phyloP scores from a whole-genome alignment of 1,140 invertebrate species.

The Drosophila murphyi region DNA sequence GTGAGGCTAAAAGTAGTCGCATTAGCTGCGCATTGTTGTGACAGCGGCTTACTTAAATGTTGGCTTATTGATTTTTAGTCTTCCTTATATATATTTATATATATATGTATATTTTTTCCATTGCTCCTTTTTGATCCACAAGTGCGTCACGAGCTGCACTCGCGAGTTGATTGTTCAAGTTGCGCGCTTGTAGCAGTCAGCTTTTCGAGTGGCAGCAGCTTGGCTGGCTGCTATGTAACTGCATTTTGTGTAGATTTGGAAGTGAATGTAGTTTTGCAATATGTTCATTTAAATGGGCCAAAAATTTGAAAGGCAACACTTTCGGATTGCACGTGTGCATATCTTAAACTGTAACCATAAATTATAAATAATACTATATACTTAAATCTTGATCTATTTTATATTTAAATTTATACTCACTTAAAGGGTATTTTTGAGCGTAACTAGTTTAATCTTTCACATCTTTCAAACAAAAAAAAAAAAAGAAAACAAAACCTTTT shows the following conservation, averaged over 20 bases:
- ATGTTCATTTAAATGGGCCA: slow-evolving; percentile 16
- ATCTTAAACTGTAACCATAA: slow-evolving; percentile 4
- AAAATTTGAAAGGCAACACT: neutral
- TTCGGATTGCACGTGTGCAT: neutral
- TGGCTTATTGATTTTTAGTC: slow-evolving; percentile 69
- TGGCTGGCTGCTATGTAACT: slow-evolving; percentile 32
- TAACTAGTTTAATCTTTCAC: too few species aligned
- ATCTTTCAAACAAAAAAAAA: too few species aligned
- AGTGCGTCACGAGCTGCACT: slow-evolving; percentile 41
- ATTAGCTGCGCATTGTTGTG: slow-evolving; percentile 67
- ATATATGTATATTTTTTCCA: neutral
- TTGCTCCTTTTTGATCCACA: neutral
- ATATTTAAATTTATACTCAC: neutral
- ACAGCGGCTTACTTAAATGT: slow-evolving; percentile 57
- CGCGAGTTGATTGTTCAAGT: slow-evolving; percentile 26
- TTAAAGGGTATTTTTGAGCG: neutral
- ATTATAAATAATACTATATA: neutral
- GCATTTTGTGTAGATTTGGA: neutral
- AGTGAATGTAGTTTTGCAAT: slow-evolving; percentile 10
- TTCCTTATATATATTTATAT: slow-evolving; percentile 2
- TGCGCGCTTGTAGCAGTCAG: slow-evolving; percentile 16
- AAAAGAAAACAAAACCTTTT: neutral
- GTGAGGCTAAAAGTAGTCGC: slow-evolving; percentile 16
- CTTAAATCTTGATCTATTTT: too few species aligned
- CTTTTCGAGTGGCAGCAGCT: slow-evolving; percentile 7